Evolutionary conservation across 2,888 invertebrate genomes (phyloP).

Genomic region (Agrochola lychnidis): DNA sequence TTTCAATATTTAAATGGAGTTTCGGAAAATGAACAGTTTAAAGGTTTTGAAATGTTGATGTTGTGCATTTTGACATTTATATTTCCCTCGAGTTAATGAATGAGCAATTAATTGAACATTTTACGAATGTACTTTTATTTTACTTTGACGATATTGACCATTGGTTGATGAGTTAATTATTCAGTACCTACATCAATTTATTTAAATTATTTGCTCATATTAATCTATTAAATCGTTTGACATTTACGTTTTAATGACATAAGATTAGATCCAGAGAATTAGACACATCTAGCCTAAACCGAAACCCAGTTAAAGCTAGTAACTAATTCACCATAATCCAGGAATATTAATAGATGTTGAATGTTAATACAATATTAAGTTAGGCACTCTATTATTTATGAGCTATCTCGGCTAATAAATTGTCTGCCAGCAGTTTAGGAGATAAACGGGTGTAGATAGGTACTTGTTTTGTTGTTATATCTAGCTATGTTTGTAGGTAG

Average conservation of each 20-base stretch:
- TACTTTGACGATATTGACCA: not conserved
- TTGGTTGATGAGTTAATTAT: constrained; percentile 1
- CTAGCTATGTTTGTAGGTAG: not conserved
- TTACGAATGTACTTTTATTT: constrained; percentile 1
- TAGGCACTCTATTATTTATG: constrained; percentile 55
- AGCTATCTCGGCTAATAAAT: constrained; percentile 51
- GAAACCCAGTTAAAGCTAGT: constrained; percentile 15
- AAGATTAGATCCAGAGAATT: constrained; percentile 2
- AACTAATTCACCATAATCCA: constrained; percentile 52
- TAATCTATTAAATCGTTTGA: not conserved
- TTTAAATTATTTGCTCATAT: not conserved
- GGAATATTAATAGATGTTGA: constrained; percentile 61
- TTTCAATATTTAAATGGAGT: constrained; percentile 51
- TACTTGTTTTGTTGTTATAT: not conserved
- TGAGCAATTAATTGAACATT: constrained; percentile 7
- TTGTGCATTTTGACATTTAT: constrained; percentile 27
- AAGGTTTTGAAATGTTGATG: constrained; percentile 29
- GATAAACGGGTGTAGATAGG: constrained; percentile 34
- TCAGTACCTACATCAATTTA: constrained; percentile 6
- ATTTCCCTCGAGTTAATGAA: constrained; percentile 1
- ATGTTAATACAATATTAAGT: constrained; percentile 56
- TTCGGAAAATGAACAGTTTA: constrained; percentile 33
- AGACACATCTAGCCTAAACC: constrained; percentile 6
- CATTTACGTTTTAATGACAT: not conserved
- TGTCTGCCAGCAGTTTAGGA: constrained; percentile 37